A percentile compares a stretch with the other conserved stretches of the same genome.
These are phyloP conservation scores for Drosophila rhopaloa DNA, from an alignment of 1,140 invertebrate species.

Conservation along the genomic window DNA sequence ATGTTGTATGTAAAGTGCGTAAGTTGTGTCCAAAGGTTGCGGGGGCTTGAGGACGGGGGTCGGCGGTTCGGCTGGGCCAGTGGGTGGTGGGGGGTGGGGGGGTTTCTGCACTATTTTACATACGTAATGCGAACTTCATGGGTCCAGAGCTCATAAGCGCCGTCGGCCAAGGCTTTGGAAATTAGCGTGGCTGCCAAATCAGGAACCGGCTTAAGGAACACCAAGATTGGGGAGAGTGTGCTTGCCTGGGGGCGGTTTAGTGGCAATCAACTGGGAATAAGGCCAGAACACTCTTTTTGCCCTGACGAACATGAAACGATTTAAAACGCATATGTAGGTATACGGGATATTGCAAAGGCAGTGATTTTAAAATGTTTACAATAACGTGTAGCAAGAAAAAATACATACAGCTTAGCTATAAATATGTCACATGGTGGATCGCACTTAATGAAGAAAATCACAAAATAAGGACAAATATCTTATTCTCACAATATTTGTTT, in stretches of 20 bases:
- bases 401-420: too few relatives aligned
- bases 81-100: conserved; percentile 3
- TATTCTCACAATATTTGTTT: too few relatives aligned
- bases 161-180: conserved; percentile 68
- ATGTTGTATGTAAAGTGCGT: conserved; percentile 58
- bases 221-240: conserved; percentile 3
- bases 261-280: conserved; percentile 11
- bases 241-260: not conserved
- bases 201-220: conserved; percentile 30
- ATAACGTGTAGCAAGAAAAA: too few relatives aligned
- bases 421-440: too few relatives aligned
- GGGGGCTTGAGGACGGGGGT: not conserved
- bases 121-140: conserved; percentile 80
- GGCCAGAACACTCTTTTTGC: conserved; percentile 1
- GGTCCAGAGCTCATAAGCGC: conserved; percentile 75
- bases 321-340: not conserved
- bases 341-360: too few relatives aligned
- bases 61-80: not conserved
- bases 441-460: too few relatives aligned
- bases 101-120: conserved; percentile 75
- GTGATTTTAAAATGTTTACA: too few relatives aligned
- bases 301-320: conserved; percentile 7
- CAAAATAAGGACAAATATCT: too few relatives aligned
- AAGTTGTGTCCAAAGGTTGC: conserved; percentile 51
- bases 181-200: conserved; percentile 62